phyloP scores from a whole-genome alignment of 2,797 vertebrate genomes.

The Meda fulgida region DNA sequence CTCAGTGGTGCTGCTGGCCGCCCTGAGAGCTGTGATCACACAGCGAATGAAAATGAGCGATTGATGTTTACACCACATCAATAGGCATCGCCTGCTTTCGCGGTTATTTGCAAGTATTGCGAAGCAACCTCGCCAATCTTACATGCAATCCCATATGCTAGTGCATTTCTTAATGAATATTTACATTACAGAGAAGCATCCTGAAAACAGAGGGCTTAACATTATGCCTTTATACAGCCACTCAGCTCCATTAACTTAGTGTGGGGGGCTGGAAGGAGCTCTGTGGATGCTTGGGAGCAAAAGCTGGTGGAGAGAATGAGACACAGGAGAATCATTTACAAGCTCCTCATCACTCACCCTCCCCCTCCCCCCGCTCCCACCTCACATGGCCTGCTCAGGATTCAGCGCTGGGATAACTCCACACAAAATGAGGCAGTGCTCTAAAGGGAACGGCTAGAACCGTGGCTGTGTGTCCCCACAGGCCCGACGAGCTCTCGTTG shows the following conservation, averaged over 20 bases:
- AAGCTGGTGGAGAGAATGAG: conserved; percentile 69
- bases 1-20: conserved; percentile 17
- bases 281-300: conserved; percentile 61
- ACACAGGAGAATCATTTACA: conserved; percentile 63
- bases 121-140: conserved; percentile 7
- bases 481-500: conserved; percentile 30
- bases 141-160: conserved; percentile 24
- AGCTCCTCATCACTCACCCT: conserved; percentile 74
- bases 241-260: conserved; percentile 16
- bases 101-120: background rate
- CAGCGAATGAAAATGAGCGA: conserved; percentile 34
- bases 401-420: conserved; percentile 66
- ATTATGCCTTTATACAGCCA: conserved; percentile 19
- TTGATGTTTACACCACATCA: conserved; percentile 43
- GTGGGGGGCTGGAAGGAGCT: conserved; percentile 40
- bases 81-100: background rate
- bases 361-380: conserved; percentile 62
- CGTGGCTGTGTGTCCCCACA: conserved; percentile 59
- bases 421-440: conserved; percentile 63
- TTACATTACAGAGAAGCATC: conserved; percentile 20
- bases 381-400: conserved; percentile 69
- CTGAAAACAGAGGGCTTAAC: conserved; percentile 34
- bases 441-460: conserved; percentile 59
- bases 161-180: conserved; percentile 26
- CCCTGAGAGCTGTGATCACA: conserved; percentile 40